Conservation (phyloP, 2,888 invertebrate species). For the Eumacrocentrus americanus region DNA sequence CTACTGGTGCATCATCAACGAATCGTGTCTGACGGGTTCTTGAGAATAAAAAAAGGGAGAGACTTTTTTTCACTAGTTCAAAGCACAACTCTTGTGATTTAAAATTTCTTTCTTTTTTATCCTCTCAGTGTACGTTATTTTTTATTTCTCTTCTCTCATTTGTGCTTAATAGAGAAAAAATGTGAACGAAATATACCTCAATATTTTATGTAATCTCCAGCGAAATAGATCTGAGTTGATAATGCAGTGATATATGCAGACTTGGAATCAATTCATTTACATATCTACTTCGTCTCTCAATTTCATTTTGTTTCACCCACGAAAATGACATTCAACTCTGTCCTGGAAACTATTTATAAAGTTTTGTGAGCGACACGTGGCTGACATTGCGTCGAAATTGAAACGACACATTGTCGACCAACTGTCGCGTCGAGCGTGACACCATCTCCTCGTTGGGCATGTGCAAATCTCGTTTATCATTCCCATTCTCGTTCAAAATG, state of each 20-base stretch:
- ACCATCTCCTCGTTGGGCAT: neutral
- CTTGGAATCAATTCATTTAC: too few species aligned
- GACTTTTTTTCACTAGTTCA: neutral
- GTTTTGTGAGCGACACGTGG: neutral
- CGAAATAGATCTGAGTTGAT: too few species aligned
- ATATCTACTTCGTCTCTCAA: too few species aligned
- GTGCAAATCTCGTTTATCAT: neutral
- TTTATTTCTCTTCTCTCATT: neutral
- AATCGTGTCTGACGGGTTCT: too few species aligned
- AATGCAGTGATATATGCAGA: too few species aligned
- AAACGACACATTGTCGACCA: conserved; percentile 3
- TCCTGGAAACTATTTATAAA: neutral
- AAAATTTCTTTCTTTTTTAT: neutral
- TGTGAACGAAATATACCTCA: too few species aligned
- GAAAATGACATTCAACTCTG: too few species aligned
- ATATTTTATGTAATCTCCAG: too few species aligned
- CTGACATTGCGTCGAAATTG: neutral
- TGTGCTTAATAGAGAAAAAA: neutral
- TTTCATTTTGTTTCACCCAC: too few species aligned
- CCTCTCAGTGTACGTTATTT: neutral
- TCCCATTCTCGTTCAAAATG: neutral
- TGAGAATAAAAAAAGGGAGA: neutral
- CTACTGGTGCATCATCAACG: too few species aligned
- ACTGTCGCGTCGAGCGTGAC: neutral
- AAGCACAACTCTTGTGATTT: neutral